Base-by-base conservation (phyloP, 2,888 invertebrate genomes). In the Ceraclea dissimilis region DNA sequence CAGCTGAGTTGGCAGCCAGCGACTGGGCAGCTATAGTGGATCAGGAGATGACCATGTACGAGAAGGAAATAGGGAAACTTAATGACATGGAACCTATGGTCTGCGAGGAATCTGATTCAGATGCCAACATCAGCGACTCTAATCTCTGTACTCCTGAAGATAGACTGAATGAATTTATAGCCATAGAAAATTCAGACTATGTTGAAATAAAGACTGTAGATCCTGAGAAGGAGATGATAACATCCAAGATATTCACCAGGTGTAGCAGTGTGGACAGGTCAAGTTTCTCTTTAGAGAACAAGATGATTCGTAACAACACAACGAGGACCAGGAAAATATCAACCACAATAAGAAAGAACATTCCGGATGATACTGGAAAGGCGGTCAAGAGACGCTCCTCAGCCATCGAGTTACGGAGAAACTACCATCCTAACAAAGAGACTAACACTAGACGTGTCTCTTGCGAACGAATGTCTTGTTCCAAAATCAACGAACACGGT, bases 21-120 rank as follows among this genome's bases (percentile, higher is more conserved):
- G 72, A 72, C 65, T 67, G 65, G 56, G 49, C 66, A 16, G 54
- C 55, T 8, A 52, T 61, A 17, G 75, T 71, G 16, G 76, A 76
- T 34, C 74, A 72, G 54, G 77, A 77, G 59, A 67, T 77, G 0
- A 77, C 76, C 0, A 76, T 77, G 77, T 78, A 77, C 2, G 78
- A 78, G 62, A 69, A 70, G 0, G 76, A 76, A 52, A 69, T 73
- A 33, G 58, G 57, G 10, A 57, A 61, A 22, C 51, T 60, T 20
- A 50, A 43, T 20, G 56, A 59, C 18, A 71, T 74, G 0, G 64
- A 68, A 2, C 67, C 68, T 1, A 75, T 75, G 62, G 57, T 62
- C 0, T 71, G 68, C 5, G 75, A 75, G 0, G 77, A 78, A 60
- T 76, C 76, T 0, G 77, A 78, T 53, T 74, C 73, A 0, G 78